Conservation (phyloP, 2,113 vertebrate species). For the Campylorhamphus procurvoides region DNA sequence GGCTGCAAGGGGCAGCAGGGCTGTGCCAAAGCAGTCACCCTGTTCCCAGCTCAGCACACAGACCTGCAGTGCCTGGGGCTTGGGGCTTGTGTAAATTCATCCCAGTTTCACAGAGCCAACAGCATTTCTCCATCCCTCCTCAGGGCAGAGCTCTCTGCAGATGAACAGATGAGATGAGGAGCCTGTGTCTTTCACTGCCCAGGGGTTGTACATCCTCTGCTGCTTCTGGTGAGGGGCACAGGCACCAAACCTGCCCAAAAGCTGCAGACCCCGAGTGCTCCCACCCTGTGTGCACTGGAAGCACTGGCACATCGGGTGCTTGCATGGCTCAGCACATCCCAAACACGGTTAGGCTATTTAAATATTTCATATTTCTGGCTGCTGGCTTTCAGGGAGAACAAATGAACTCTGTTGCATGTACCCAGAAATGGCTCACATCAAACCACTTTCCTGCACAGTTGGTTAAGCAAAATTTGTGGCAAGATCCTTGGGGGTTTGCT, state of each 20-base stretch:
- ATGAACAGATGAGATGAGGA: neutral
- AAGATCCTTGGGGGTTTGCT: neutral
- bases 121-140: neutral
- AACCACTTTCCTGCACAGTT: neutral
- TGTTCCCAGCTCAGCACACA: neutral
- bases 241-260: neutral
- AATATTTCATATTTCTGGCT: slow-evolving; percentile 46
- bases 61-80: neutral
- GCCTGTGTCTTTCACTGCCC: accelerated
- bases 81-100: accelerated
- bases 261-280: neutral
- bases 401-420: slow-evolving; percentile 49
- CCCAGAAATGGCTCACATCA: slow-evolving; percentile 33
- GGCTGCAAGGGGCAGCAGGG: neutral
- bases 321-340: neutral
- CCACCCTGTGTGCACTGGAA: accelerated
- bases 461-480: neutral
- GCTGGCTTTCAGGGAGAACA: slow-evolving; percentile 32
- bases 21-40: neutral
- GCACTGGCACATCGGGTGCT: neutral
- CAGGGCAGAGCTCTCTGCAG: neutral
- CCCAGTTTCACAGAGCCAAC: neutral
- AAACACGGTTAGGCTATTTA: neutral
- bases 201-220: accelerated
- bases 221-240: neutral